Evolutionary conservation across 1,140 invertebrate genomes (phyloP).

Genomic region (Trissolcus basalis): DNA sequence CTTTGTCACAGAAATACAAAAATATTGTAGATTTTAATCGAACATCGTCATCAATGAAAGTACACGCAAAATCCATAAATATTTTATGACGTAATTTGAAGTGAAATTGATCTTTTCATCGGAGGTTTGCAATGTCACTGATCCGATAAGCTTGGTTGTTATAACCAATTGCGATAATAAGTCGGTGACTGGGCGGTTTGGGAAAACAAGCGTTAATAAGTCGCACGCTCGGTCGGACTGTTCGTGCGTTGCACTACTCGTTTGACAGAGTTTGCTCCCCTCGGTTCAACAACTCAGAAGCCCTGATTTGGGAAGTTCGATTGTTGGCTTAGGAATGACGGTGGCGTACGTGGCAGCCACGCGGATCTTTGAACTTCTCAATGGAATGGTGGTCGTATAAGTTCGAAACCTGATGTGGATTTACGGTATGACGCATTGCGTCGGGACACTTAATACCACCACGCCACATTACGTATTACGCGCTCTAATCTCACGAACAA

Average conservation of each 20-base stretch:
- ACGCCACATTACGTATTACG: slow-evolving; percentile 56
- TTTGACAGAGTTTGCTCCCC: neutral
- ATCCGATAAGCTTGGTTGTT: no score
- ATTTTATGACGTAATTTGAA: no score
- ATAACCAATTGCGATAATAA: no score
- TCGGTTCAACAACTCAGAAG: slow-evolving; percentile 4
- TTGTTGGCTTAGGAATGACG: slow-evolving; percentile 8
- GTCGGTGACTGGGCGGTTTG: no score
- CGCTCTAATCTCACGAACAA: slow-evolving; percentile 58
- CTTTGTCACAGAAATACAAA: no score
- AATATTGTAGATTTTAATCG: no score
- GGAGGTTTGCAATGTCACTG: no score
- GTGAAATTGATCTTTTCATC: no score
- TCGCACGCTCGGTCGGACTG: slow-evolving; percentile 11
- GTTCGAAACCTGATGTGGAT: slow-evolving; percentile 42
- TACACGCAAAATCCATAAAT: no score
- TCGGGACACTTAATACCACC: slow-evolving; percentile 43
- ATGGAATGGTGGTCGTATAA: slow-evolving; percentile 21
- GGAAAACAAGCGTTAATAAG: no score
- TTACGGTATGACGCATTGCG: slow-evolving; percentile 58
- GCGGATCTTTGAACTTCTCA: slow-evolving; percentile 18
- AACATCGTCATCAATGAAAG: no score
- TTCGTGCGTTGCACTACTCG: slow-evolving; percentile 13
- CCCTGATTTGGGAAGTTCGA: slow-evolving; percentile 21
- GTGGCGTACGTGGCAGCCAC: neutral